Percentiles rank a stretch among this genome's conserved stretches.
These are phyloP conservation scores for Podiceps cristatus DNA, from an alignment of 2,113 vertebrate genomes.

Conservation along the genomic window DNA sequence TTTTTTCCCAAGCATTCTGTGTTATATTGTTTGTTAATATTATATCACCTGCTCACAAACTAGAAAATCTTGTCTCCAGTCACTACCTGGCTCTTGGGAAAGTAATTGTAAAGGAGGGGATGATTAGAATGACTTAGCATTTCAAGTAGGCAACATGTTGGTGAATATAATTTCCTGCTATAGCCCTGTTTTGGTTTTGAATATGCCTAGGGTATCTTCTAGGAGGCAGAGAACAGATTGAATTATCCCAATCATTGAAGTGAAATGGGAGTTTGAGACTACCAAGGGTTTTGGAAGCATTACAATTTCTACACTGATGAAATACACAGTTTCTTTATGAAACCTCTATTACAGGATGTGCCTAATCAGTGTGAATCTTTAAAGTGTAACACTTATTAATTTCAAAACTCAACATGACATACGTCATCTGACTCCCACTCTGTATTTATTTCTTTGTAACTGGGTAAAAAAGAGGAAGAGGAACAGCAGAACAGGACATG, in stretches of 20 bases:
- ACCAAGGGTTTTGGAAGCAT: not conserved
- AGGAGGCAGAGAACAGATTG: not conserved
- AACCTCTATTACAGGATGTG: not conserved
- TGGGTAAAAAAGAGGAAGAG: not conserved
- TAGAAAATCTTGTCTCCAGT: not conserved
- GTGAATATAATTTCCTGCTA: not conserved
- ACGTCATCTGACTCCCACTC: rapidly evolving
- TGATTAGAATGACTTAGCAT: not conserved
- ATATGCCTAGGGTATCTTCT: not conserved
- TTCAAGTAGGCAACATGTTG: not conserved
- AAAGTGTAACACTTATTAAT: not conserved
- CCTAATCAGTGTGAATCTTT: not conserved
- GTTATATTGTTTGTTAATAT: not conserved
- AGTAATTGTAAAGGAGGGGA: not conserved
- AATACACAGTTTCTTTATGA: not conserved
- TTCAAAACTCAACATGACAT: not conserved
- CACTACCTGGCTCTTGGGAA: not conserved
- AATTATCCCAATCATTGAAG: not conserved
- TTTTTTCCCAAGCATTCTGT: not conserved
- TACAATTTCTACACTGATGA: not conserved
- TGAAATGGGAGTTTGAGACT: not conserved
- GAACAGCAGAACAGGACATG: not conserved
- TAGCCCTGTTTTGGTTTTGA: not conserved
- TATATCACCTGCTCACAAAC: not conserved
- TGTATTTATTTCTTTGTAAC: not conserved